Conservation (phyloP, 2,888 invertebrate species). For the Hypselothyrea guttata region DNA sequence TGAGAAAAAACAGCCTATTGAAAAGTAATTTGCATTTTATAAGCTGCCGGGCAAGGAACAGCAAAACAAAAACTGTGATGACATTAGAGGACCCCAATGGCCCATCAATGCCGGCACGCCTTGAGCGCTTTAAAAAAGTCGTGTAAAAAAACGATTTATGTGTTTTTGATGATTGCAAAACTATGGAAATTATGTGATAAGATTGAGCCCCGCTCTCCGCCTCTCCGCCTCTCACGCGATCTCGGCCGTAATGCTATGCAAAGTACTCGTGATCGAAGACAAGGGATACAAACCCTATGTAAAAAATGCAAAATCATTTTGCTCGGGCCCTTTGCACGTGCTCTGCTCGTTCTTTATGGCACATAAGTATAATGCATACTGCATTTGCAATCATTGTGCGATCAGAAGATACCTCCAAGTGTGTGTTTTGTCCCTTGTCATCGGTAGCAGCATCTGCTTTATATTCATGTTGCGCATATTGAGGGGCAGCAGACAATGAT, state of each 20-base stretch:
- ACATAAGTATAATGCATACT: slow-evolving; percentile 15
- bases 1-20: slow-evolving; percentile 53
- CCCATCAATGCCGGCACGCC: slow-evolving; percentile 29
- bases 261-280: slow-evolving; percentile 66
- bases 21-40: slow-evolving; percentile 76
- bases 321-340: slow-evolving; percentile 61
- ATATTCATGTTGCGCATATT: slow-evolving; percentile 58
- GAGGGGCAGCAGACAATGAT: slow-evolving; percentile 43
- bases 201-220: slow-evolving; percentile 23
- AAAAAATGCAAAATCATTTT: slow-evolving; percentile 53
- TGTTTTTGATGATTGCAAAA: slow-evolving; percentile 75
- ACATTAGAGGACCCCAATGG: slow-evolving; percentile 53
- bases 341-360: slow-evolving; percentile 31
- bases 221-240: too few relatives aligned
- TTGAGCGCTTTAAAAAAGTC: slow-evolving; percentile 30
- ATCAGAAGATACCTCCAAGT: slow-evolving; percentile 29
- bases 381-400: slow-evolving; percentile 56
- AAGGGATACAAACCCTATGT: slow-evolving; percentile 14
- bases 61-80: slow-evolving; percentile 32
- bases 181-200: slow-evolving; percentile 54
- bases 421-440: slow-evolving; percentile 38
- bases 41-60: slow-evolving; percentile 36
- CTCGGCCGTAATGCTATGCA: slow-evolving; percentile 49
- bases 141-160: slow-evolving; percentile 70
- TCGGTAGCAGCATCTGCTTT: slow-evolving; percentile 40